A percentile compares a stretch with the other conserved stretches of the same genome.
Evolutionary conservation across 2,888 invertebrate species (phyloP).

Genomic region (Clivina fossor): DNA sequence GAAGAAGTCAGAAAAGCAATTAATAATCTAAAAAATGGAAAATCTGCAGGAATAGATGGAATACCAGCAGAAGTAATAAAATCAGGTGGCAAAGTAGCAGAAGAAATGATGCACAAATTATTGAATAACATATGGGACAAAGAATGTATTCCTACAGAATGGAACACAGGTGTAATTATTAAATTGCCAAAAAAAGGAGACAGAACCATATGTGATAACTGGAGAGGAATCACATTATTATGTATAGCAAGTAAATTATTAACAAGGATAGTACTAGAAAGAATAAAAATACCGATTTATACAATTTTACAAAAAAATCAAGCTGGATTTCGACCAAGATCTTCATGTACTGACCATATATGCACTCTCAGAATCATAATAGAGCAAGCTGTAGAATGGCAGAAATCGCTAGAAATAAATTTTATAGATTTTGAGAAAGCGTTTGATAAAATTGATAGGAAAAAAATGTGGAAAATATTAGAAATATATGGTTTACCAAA

Average conservation of each 20-base stretch:
- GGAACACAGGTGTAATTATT: constrained; percentile 3
- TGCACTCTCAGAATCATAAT: constrained; percentile 3
- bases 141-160: background rate
- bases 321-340: background rate
- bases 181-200: constrained; percentile 4
- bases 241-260: background rate
- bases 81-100: too few species aligned
- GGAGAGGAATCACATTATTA: constrained; percentile 3
- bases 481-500: too few species aligned
- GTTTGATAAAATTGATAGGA: too few species aligned
- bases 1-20: too few species aligned
- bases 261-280: background rate
- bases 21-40: too few species aligned
- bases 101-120: too few species aligned
- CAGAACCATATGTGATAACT: constrained; percentile 2
- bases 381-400: constrained; percentile 2
- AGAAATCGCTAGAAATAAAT: background rate
- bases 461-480: too few species aligned
- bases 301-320: background rate
- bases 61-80: too few species aligned
- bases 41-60: too few species aligned
- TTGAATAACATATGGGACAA: too few species aligned
- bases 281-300: background rate
- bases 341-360: background rate
- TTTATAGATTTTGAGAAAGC: constrained; percentile 3